These are phyloP conservation scores for Anthopleura sola DNA, from an alignment of 64 coral and sea anemone genomes.

Conservation along the genomic window DNA sequence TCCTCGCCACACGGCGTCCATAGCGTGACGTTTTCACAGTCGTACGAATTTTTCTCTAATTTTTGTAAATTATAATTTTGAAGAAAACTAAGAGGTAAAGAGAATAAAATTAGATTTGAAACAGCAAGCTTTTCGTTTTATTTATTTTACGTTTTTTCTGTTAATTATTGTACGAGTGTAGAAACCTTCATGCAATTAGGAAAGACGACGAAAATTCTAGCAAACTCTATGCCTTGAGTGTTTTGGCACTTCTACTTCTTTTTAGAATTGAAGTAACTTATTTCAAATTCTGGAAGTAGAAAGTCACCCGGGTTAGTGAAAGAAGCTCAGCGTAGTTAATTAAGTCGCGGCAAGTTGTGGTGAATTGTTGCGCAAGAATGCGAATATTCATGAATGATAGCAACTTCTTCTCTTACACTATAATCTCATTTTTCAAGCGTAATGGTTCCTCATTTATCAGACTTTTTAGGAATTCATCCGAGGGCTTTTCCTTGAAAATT, in stretches of 20 bases:
- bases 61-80: not conserved
- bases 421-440: not conserved
- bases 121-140: not conserved
- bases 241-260: no score
- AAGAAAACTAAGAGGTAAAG: not conserved
- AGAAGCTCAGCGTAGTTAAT: no score
- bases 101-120: not conserved
- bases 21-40: no score
- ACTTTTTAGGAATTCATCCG: not conserved
- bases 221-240: no score
- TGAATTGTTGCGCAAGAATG: not conserved
- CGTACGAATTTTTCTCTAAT: not conserved
- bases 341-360: no score
- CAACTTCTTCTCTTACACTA: not conserved
- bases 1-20: no score
- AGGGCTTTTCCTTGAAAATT: not conserved
- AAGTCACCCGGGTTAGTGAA: no score
- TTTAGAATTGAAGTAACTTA: no score
- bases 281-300: no score
- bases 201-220: no score
- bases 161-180: no score
- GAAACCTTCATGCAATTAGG: no score
- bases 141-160: not conserved
- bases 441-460: constrained; percentile 6
- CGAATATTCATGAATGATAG: not conserved